These are phyloP conservation scores for Cephus rjabovi DNA, from an alignment of 2,888 invertebrate genomes.

Conservation along the genomic window DNA sequence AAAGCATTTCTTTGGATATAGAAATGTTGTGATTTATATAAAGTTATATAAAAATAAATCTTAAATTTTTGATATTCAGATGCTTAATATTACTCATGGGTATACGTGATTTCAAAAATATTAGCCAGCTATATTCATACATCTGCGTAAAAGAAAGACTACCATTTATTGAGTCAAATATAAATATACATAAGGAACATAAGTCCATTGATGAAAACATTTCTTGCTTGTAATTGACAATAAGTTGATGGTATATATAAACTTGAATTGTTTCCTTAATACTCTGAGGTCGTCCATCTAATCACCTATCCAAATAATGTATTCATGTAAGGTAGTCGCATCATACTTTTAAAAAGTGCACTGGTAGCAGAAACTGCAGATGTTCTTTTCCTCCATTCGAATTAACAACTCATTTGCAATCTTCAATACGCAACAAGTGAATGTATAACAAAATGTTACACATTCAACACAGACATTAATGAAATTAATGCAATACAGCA, in stretches of 20 bases:
- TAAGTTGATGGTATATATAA: neutral
- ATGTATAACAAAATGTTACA: neutral
- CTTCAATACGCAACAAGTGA: neutral
- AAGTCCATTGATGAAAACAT: neutral
- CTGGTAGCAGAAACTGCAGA: neutral
- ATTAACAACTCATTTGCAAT: neutral
- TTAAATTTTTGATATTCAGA: neutral
- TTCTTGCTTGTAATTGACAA: neutral
- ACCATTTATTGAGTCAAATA: neutral
- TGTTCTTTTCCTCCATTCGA: neutral
- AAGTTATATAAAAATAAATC: slow-evolving; percentile 7
- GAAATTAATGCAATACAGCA: no score
- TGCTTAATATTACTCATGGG: neutral
- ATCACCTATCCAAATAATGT: neutral
- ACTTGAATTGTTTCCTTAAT: neutral
- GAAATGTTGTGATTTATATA: neutral
- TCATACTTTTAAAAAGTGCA: neutral
- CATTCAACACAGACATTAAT: neutral
- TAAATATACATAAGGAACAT: neutral
- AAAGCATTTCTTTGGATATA: neutral
- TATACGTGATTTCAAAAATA: neutral
- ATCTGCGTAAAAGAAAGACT: slow-evolving; percentile 12
- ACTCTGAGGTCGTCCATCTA: neutral
- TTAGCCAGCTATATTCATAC: neutral
- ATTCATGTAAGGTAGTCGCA: no score